Evolutionary conservation across 2,888 invertebrate genomes (phyloP), one percentile per base, ranked within the genome.

Genomic region (Artemia sinica): DNA sequence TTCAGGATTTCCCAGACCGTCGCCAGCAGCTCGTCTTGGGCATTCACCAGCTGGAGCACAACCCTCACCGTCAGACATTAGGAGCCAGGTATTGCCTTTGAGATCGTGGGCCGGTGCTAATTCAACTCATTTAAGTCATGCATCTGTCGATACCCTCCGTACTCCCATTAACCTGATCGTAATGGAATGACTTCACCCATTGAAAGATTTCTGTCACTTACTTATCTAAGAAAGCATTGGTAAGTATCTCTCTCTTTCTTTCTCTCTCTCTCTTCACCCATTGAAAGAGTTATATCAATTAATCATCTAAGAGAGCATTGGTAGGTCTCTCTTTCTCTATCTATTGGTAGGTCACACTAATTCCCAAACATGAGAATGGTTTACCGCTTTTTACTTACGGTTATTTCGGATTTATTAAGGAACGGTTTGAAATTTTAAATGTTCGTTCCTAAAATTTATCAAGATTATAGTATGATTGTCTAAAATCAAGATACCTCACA

Each of bases 71-170:
- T 66, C 52, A 28, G 14, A 63, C 65, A 69, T 72, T 41, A 74
- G 76, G n/a, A 75, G 84, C 2, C 80, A 87, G 70, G 85, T 86
- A 14, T 80, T 88, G 63, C 86, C 88, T 0, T 89, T 87, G 72
- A 82, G 91, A 70, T 87, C 90, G 1, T 93, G 93, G 92, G 89
- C 91, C 2, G 94, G 93, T 13, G 91, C 92, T 0, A 87, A 89
- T 66, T 93, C 94, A 0, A 93, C 92, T 0, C 81, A 92, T 68
- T 82, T 95, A 66, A 88, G 91, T 0, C 89, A 91, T 74, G 86
- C 88, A 77, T 90, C 92, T 67, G 82, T 95, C 72, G 91, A 94
- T 77, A 83, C 86, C 49, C 81, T 96, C 65, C 91, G 94, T 76
- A 85, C 88, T 52, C 88, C 87, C 1, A 79, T 82, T 74, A 73